A percentile compares a stretch with the other conserved stretches of the same genome.
Evolutionary conservation across 2,888 invertebrate genomes (phyloP).

Genomic region (Athripsodes cinereus): DNA sequence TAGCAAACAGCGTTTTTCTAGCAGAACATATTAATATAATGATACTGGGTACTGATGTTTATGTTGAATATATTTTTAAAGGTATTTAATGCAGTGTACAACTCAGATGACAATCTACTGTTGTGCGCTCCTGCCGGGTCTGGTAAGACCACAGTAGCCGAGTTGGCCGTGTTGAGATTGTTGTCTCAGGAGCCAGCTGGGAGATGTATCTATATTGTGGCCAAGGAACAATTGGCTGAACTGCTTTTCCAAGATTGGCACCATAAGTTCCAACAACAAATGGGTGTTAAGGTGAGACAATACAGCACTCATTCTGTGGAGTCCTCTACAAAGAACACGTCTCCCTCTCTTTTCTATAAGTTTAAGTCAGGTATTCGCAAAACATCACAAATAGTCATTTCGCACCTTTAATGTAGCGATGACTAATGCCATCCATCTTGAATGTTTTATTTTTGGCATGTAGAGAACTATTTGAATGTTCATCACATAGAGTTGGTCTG

Average conservation of each 20-base stretch:
- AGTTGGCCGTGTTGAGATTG: slow-evolving; percentile 89
- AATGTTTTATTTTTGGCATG: not conserved
- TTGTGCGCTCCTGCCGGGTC: slow-evolving; percentile 91
- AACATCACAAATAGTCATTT: too few species aligned
- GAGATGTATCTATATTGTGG: slow-evolving; percentile 90
- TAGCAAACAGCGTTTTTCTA: too few species aligned
- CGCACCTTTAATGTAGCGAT: too few species aligned
- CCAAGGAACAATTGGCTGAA: slow-evolving; percentile 87
- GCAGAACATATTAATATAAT: too few species aligned
- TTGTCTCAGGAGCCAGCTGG: slow-evolving; percentile 68
- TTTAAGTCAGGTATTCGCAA: too few species aligned
- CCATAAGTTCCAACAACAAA: slow-evolving; percentile 71
- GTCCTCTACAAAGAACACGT: too few species aligned
- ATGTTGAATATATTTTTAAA: too few species aligned
- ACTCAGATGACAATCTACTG: slow-evolving; percentile 96
- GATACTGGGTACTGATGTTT: too few species aligned
- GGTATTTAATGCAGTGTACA: slow-evolving; percentile 97
- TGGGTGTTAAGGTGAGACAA: slow-evolving; percentile 69
- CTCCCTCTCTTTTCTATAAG: too few species aligned
- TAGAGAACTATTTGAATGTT: too few species aligned
- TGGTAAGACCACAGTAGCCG: slow-evolving; percentile 91
- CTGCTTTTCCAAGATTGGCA: slow-evolving; percentile 88
- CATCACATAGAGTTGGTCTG: too few species aligned
- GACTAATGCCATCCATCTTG: not conserved
- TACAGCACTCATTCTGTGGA: too few species aligned